These are phyloP conservation scores for Vimba vimba DNA, from an alignment of 2,113 vertebrate genomes.

Conservation along the genomic window DNA sequence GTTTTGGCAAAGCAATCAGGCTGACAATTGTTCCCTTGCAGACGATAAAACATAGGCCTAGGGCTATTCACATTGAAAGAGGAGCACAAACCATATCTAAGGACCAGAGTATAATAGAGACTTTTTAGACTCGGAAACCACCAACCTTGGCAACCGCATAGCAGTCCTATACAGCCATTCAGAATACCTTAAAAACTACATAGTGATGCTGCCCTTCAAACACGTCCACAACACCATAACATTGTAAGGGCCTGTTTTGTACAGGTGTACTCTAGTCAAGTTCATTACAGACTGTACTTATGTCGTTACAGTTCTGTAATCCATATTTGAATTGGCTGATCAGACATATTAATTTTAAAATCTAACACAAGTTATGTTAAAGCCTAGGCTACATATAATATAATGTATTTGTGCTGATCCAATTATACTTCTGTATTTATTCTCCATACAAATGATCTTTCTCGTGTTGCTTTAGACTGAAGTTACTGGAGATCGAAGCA, in stretches of 20 bases:
- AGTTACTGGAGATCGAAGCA: constrained; percentile 80
- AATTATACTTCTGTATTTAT: neutral
- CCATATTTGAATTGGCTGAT: neutral
- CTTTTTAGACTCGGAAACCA: neutral
- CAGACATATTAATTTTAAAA: neutral
- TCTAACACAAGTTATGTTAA: too few species aligned
- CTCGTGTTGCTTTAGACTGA: constrained; percentile 67
- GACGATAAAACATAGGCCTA: neutral
- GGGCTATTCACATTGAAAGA: neutral
- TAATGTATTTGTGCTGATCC: neutral
- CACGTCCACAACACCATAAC: too few species aligned
- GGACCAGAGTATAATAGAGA: neutral
- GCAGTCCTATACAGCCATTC: too few species aligned
- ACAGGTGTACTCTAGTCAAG: too few species aligned
- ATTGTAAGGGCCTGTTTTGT: too few species aligned
- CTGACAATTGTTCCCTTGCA: neutral
- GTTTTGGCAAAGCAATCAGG: too few species aligned
- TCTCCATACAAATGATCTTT: neutral
- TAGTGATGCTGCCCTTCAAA: too few species aligned
- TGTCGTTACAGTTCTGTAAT: neutral
- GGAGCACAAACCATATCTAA: neutral
- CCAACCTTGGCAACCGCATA: neutral
- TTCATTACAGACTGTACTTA: too few species aligned
- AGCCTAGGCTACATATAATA: neutral
- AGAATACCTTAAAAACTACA: too few species aligned